Percentiles rank a stretch among this genome's conserved stretches.
Conservation (phyloP, 2,113 vertebrate genomes). For the Hemiscyllium ocellatum region DNA sequence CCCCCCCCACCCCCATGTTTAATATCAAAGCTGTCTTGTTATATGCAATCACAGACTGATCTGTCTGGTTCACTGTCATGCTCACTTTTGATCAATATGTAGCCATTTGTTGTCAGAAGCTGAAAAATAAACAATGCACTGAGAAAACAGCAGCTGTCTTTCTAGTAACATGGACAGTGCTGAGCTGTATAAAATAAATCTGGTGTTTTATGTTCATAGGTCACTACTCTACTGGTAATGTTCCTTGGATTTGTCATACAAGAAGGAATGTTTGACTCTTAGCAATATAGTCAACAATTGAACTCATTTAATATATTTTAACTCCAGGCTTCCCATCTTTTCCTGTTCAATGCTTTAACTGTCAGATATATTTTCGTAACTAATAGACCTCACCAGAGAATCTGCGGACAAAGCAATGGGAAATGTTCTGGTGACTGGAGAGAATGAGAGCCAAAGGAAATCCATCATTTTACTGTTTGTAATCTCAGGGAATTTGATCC, state of each 20-base stretch:
- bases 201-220: not conserved
- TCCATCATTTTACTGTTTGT: not conserved
- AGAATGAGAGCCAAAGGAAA: not conserved
- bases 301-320: not conserved
- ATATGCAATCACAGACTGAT: too few species aligned
- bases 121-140: too few species aligned
- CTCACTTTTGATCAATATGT: too few species aligned
- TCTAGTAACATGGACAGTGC: not conserved
- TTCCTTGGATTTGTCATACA: not conserved
- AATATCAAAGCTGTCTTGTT: too few species aligned
- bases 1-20: too few species aligned
- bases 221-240: not conserved
- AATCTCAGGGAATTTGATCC: not conserved
- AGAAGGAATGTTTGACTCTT: not conserved
- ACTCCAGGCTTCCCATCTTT: not conserved
- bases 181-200: not conserved
- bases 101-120: too few species aligned
- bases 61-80: too few species aligned
- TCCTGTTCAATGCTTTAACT: not conserved
- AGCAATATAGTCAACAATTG: not conserved
- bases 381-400: not conserved
- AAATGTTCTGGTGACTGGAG: not conserved
- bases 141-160: too few species aligned
- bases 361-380: not conserved
- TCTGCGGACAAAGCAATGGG: not conserved